Evolutionary conservation across 2,113 vertebrate genomes (phyloP), one percentile per base, ranked within the genome.

Genomic region (Ptyas mucosa): DNA sequence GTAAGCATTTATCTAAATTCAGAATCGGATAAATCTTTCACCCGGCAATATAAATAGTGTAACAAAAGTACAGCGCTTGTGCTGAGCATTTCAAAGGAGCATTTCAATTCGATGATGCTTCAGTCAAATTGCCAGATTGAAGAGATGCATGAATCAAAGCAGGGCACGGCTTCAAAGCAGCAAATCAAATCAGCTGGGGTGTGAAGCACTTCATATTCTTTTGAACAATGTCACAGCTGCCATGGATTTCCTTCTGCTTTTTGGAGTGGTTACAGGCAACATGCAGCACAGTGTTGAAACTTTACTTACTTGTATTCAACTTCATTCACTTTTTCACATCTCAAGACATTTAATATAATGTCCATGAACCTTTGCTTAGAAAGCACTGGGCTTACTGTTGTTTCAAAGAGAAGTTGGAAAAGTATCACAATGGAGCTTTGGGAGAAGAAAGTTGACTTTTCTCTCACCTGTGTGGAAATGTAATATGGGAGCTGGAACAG

Each of bases 1-100:
- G 53, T 87, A 90, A 64, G 46, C 14, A n/a, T 61, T 90, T 53
- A 86, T 39, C 55, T 89, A 85, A 92, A 89, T 89, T 92, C 92
- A 51, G 23, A 92, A 89, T 20, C 53, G 58, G 8, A 55, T 53
- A 57, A 52, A 49, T 12, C 23, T 64, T 90, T 81, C 46, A 26
- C 46, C 85, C 54, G 89, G 89, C 53, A 53, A 26, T 43, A 85
- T n/a, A 89, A 39, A 3, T 81, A 39, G 18, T 6, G 29, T 26
- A 58, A 24, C 85, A 93, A 89, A 85, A 43, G 34, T 89, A 20
- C 12, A 8, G 75, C 2, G 23, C 10, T n/a, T 46, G 55, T 3
- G 26, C 11, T 14, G 43, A 87, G 81, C 15, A 54, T 81, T 81
- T 81, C 18, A 81, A 81, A 81, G 34, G 18, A 81, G 7, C 2